These are phyloP conservation scores for Meghimatium bilineatum DNA, from an alignment of 2,888 invertebrate genomes.

Conservation along the genomic window DNA sequence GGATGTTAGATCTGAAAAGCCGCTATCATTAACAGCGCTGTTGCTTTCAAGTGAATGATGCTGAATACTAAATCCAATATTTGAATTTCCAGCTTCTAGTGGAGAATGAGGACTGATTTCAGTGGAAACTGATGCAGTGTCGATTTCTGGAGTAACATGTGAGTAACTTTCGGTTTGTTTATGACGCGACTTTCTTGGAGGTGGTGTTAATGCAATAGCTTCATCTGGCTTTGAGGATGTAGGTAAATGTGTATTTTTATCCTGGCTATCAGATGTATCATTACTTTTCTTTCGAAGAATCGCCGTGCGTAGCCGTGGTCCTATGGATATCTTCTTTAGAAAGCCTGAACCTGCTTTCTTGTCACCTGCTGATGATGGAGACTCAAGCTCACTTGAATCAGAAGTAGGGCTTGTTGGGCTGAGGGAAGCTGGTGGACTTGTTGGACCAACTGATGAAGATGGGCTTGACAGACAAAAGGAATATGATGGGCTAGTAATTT, in stretches of 20 bases:
- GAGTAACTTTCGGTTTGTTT: constrained; percentile 35
- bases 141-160: background rate
- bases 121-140: background rate
- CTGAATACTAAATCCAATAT: background rate
- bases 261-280: constrained; percentile 28
- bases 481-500: background rate
- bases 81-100: background rate
- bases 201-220: constrained; percentile 40
- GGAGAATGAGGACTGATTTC: background rate
- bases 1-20: constrained; percentile 3
- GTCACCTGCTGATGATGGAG: constrained; percentile 24
- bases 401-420: background rate
- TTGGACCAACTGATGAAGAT: background rate
- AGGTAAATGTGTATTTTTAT: constrained; percentile 30
- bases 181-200: constrained; percentile 37
- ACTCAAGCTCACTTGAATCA: background rate
- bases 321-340: constrained; percentile 49
- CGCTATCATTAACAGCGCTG: background rate
- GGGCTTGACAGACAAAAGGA: no score
- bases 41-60: background rate
- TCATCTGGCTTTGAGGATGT: constrained; percentile 44
- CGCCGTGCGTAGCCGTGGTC: constrained; percentile 51
- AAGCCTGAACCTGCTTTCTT: constrained; percentile 31
- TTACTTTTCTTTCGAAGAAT: constrained; percentile 52
- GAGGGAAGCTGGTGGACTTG: background rate